Evolutionary conservation across 2,113 vertebrate genomes (phyloP).

Genomic region (Murina feae): DNA sequence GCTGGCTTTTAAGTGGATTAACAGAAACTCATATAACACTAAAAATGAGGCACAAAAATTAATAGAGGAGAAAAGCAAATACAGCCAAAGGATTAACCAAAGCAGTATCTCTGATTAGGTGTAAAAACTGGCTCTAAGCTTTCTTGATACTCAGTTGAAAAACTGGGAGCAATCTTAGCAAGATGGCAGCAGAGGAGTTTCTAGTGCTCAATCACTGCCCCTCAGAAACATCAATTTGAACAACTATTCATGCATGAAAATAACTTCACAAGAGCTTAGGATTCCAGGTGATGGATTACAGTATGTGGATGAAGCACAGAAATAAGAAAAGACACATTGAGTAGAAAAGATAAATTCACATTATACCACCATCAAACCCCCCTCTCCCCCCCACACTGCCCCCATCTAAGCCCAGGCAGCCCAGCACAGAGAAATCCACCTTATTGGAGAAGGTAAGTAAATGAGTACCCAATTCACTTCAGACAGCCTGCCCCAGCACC

Average conservation of each 20-base stretch:
- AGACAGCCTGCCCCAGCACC: not conserved
- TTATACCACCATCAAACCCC: too few species aligned
- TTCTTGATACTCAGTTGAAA: not conserved
- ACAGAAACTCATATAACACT: not conserved
- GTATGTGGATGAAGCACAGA: not conserved
- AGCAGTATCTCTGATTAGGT: not conserved
- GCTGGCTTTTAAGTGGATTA: constrained; percentile 1
- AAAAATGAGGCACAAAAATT: not conserved
- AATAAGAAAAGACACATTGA: not conserved
- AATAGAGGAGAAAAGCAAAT: not conserved
- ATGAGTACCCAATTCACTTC: not conserved
- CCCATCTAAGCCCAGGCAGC: not conserved
- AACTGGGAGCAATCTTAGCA: not conserved
- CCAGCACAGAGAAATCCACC: not conserved
- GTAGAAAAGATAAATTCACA: not conserved
- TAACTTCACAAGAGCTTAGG: not conserved
- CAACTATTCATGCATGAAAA: not conserved
- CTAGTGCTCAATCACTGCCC: not conserved
- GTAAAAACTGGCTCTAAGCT: not conserved
- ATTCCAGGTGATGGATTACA: not conserved
- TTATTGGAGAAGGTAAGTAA: not conserved
- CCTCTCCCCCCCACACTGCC: accelerated
- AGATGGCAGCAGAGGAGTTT: not conserved
- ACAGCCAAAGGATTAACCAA: not conserved
- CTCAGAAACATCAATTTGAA: not conserved